Base-by-base conservation (phyloP, 2,888 invertebrate species). In the Podotricha telesiphe region DNA sequence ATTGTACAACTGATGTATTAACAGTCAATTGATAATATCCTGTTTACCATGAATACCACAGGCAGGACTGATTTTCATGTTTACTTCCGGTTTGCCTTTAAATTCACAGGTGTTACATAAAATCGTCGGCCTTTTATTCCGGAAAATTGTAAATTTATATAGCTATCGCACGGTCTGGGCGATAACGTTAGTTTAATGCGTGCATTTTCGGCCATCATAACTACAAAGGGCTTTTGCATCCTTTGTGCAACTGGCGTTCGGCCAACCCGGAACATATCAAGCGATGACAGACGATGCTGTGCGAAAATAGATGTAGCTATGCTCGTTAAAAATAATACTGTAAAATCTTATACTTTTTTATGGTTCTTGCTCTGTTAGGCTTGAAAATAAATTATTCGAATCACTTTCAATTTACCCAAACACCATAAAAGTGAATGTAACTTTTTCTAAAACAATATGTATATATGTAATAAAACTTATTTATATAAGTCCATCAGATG, bases 251-350 rank as follows among this genome's bases (percentile, higher is more conserved):
- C 81, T 91, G 91, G 91, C 87, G 64, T 50, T 19, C 73, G 63
- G 80, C 91, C 91, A 91, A 89, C 82, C 81, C 86, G 91, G 91
- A 91, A 91, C 79, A 61, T 50, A 45, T 58, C 58, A 37, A 67
- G 72, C 74, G 76, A 75, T 72, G 75, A 74, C 67, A 63, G 67
- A 75, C 73, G 70, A 66, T 61, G 64, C 70, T 71, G 72, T 62
- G 71, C 75, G 59, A 70, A 75, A 75, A 75, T 75, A 75, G 74
- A 74, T 62, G 62, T 65, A 64, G 64, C 64, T 63, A 56, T 56
- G 50, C 64, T 53, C 22, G 20, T 45, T 59, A 42, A 59, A 59
- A n/a, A 22, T 4, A 22, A 22, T 59, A n/a, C 22, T 42, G 19
- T 40, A 20, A n/a, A n/a, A 58, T 40, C 20, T 15, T 20, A 2